phyloP scores from a whole-genome alignment of 2,797 vertebrate species.

The Pseudochaenichthys georgianus region DNA sequence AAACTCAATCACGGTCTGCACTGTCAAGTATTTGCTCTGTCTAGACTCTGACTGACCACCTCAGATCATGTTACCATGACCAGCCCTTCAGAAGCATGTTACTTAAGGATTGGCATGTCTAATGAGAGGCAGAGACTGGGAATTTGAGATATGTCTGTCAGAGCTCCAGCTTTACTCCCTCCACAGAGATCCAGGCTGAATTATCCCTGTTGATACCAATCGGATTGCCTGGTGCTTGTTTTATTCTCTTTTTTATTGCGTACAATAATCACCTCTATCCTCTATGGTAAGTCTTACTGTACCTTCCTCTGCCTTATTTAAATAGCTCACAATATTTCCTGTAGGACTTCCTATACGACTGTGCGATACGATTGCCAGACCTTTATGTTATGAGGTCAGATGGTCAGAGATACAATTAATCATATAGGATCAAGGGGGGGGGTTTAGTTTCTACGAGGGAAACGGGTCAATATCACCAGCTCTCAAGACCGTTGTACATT shows the following conservation, averaged over 20 bases:
- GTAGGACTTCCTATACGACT: neutral
- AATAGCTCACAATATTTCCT: conserved; percentile 26
- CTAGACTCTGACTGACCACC: conserved; percentile 36
- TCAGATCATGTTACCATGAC: conserved; percentile 9
- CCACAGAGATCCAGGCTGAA: neutral
- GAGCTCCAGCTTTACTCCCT: conserved; percentile 5
- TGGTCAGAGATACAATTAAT: conserved; percentile 30
- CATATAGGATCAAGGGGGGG: neutral
- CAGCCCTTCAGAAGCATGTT: conserved; percentile 6
- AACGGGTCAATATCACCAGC: neutral
- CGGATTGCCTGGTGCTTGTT: conserved; percentile 13
- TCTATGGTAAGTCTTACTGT: conserved; percentile 6
- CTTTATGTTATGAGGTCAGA: conserved; percentile 24
- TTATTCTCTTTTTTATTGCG: conserved; percentile 20
- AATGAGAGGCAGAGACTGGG: conserved; percentile 44
- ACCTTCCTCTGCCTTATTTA: conserved; percentile 12
- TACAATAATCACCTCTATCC: conserved; percentile 6
- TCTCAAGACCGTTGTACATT: neutral
- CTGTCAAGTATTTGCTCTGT: conserved; percentile 29
- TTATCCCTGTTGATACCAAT: conserved; percentile 25
- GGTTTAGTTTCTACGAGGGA: neutral
- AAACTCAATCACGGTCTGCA: conserved; percentile 20
- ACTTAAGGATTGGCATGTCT: conserved; percentile 44
- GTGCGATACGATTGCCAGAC: conserved; percentile 14
- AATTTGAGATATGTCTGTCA: conserved; percentile 50